These are phyloP conservation scores for Xestia xanthographa DNA, from an alignment of 2,888 invertebrate species.

Conservation along the genomic window DNA sequence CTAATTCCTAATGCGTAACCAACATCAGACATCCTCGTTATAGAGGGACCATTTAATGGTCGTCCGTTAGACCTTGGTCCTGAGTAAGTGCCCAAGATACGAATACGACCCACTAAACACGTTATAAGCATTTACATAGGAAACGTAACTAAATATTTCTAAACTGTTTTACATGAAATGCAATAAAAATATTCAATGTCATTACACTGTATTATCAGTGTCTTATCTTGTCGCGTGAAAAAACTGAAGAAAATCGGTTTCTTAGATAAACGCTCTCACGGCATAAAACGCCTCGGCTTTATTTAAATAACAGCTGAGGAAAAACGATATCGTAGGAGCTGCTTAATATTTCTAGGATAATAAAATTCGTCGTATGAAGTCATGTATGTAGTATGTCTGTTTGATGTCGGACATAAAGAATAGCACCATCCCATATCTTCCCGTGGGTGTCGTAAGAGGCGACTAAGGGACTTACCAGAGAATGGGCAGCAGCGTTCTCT, in stretches of 20 bases:
- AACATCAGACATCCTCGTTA: constrained; percentile 1
- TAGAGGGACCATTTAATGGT: constrained; percentile 4
- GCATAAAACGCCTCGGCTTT: constrained; percentile 35
- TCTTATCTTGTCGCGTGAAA: constrained; percentile 49
- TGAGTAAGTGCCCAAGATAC: constrained; percentile 2
- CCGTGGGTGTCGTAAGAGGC: too few species aligned
- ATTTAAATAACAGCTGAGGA: constrained; percentile 18
- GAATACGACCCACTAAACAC: constrained; percentile 24
- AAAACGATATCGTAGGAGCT: not conserved
- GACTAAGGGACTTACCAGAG: too few species aligned
- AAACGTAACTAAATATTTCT: not conserved
- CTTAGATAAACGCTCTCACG: constrained; percentile 36
- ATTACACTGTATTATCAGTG: constrained; percentile 46
- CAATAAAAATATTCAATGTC: constrained; percentile 32
- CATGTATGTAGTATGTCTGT: too few species aligned
- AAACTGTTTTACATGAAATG: constrained; percentile 39
- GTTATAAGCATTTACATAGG: constrained; percentile 12
- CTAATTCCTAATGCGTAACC: constrained; percentile 11
- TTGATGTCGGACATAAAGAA: too few species aligned
- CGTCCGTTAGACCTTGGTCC: constrained; percentile 1
- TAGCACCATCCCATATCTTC: too few species aligned
- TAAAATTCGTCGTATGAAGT: constrained; percentile 19
- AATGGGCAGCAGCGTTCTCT: too few species aligned
- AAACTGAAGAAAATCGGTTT: constrained; percentile 49
- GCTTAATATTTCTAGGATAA: not conserved